Percentiles rank a stretch among this genome's conserved stretches.
Conservation (phyloP, 2,797 vertebrate species). For the Cyprinodon diabolis region DNA sequence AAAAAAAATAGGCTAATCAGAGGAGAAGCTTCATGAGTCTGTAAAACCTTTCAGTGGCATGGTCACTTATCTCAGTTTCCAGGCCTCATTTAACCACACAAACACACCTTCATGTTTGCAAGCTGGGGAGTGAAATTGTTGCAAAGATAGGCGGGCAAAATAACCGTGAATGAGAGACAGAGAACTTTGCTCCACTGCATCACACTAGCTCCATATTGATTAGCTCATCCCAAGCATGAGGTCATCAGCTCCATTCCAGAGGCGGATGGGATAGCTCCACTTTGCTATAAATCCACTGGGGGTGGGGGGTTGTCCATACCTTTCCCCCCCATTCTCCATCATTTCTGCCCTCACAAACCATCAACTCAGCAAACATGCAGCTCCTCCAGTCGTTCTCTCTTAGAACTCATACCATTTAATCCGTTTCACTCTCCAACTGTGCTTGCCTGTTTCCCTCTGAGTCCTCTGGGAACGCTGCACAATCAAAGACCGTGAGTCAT, state of each 20-base stretch:
- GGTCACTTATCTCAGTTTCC: slow-evolving; percentile 66
- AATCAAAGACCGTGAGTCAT: slow-evolving; percentile 67
- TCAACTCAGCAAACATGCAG: slow-evolving; percentile 50
- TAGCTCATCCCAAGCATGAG: slow-evolving; percentile 54
- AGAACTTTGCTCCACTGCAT: slow-evolving; percentile 44
- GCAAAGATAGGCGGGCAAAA: slow-evolving; percentile 52
- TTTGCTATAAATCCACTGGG: slow-evolving; percentile 43
- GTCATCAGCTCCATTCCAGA: slow-evolving; percentile 59
- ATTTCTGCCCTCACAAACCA: slow-evolving; percentile 34
- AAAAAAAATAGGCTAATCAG: slow-evolving; percentile 21
- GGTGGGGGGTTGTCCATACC: slow-evolving; percentile 21
- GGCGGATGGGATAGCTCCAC: slow-evolving; percentile 56
- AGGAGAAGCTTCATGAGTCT: slow-evolving; percentile 38
- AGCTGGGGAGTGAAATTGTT: slow-evolving; percentile 26
- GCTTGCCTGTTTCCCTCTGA: slow-evolving; percentile 21
- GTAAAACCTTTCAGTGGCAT: slow-evolving; percentile 36
- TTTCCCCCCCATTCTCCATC: slow-evolving; percentile 18
- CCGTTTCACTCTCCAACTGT: slow-evolving; percentile 21
- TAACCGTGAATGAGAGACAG: slow-evolving; percentile 56
- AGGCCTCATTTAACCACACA: slow-evolving; percentile 39
- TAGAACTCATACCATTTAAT: slow-evolving; percentile 26
- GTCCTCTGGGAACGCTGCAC: slow-evolving; percentile 49
- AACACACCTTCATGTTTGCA: slow-evolving; percentile 22
- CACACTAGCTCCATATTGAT: slow-evolving; percentile 62
- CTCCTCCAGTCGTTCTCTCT: slow-evolving; percentile 41